Conservation (phyloP, 1,140 invertebrate genomes). For the Oncopodura yosiiana region DNA sequence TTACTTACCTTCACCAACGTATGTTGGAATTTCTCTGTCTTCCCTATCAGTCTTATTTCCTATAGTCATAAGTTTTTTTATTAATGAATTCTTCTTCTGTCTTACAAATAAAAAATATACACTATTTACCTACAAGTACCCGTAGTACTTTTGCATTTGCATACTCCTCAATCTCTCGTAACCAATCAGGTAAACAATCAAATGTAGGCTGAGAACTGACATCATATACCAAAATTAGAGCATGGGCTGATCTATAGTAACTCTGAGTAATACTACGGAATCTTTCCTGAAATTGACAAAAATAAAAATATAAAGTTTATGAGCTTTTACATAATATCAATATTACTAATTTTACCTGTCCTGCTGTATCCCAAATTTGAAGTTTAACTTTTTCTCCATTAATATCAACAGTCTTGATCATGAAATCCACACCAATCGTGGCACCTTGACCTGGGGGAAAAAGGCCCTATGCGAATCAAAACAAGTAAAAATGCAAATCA, state of each 20-base stretch:
- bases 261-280: slow-evolving; percentile 97
- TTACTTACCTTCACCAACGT: too few relatives aligned
- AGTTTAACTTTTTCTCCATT: slow-evolving; percentile 95
- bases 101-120: too few relatives aligned
- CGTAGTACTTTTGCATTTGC: slow-evolving; percentile 86
- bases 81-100: neutral
- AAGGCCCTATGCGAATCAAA: slow-evolving; percentile 52
- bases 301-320: neutral
- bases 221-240: slow-evolving; percentile 93
- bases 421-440: slow-evolving; percentile 98
- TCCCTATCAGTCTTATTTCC: slow-evolving; percentile 94
- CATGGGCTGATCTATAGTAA: slow-evolving; percentile 95
- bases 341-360: slow-evolving; percentile 43
- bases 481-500: neutral
- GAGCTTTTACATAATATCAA: neutral
- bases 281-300: too few relatives aligned
- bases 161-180: slow-evolving; percentile 92
- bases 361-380: slow-evolving; percentile 53
- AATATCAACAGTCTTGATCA: slow-evolving; percentile 97
- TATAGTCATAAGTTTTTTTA: slow-evolving; percentile 38
- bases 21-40: slow-evolving; percentile 83
- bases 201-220: slow-evolving; percentile 95
- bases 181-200: slow-evolving; percentile 89
- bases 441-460: slow-evolving; percentile 96
- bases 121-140: slow-evolving; percentile 73